Percentiles rank a stretch among this genome's conserved stretches.
Conservation (phyloP, 2,888 invertebrate species). For the Amaurobius ferox region DNA sequence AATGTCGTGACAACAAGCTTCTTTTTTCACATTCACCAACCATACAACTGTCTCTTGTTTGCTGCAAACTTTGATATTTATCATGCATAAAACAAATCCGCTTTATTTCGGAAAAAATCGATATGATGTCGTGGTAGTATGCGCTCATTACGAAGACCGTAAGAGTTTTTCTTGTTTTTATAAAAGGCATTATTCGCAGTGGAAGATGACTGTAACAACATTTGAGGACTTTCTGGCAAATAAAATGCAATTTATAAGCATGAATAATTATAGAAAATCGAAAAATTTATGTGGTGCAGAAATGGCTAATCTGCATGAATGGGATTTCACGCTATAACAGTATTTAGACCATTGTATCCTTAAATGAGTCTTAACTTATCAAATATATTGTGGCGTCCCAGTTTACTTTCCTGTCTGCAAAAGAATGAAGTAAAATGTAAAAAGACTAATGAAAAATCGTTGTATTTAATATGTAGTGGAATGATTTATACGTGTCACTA, state of each 20-base stretch:
- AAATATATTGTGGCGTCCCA: too few relatives aligned
- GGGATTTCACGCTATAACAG: too few relatives aligned
- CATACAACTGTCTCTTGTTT: not conserved
- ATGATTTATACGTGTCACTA: too few relatives aligned
- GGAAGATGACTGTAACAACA: not conserved
- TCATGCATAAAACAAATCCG: not conserved
- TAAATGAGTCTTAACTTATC: too few relatives aligned
- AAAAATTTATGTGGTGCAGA: not conserved
- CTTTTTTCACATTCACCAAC: too few relatives aligned
- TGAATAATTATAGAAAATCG: conserved; percentile 5
- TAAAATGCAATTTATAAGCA: not conserved
- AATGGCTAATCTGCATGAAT: too few relatives aligned
- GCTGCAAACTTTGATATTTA: not conserved
- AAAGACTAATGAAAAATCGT: too few relatives aligned
- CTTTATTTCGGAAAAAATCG: not conserved
- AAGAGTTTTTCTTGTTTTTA: not conserved
- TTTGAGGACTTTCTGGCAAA: not conserved
- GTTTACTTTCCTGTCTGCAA: too few relatives aligned
- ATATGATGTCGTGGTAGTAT: not conserved
- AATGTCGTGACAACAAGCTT: too few relatives aligned
- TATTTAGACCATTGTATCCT: too few relatives aligned
- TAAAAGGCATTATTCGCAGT: not conserved
- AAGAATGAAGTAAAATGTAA: too few relatives aligned
- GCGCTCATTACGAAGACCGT: not conserved
- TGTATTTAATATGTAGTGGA: too few relatives aligned